Conservation (phyloP, 2,797 vertebrate genomes). For the Sebastes aleutianus region DNA sequence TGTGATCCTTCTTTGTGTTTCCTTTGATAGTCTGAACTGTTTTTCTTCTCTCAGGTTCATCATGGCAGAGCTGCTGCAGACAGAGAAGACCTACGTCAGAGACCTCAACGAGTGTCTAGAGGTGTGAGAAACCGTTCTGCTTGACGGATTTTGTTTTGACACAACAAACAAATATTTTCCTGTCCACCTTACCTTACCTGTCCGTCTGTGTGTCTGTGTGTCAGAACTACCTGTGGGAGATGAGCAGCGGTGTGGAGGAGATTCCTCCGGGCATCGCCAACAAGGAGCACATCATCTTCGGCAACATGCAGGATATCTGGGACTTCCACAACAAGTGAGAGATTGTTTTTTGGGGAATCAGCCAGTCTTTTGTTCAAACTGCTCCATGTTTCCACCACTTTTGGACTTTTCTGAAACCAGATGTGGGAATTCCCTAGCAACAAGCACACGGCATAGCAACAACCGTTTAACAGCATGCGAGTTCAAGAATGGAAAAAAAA, state of each 20-base stretch:
- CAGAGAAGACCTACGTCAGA: constrained; percentile 96
- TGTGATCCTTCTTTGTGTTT: background rate
- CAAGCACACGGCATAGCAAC: background rate
- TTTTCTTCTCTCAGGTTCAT: constrained; percentile 87
- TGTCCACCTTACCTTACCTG: background rate
- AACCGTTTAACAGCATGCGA: background rate
- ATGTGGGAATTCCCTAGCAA: background rate
- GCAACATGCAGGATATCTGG: constrained; percentile 98
- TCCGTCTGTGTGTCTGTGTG: constrained; percentile 49
- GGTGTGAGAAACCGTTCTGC: constrained; percentile 75
- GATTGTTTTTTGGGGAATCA: background rate
- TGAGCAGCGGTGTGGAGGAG: constrained; percentile 96
- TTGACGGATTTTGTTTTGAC: background rate
- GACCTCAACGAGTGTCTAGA: constrained; percentile 97
- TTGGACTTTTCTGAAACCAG: background rate
- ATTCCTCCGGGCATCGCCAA: constrained; percentile 92
- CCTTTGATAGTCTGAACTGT: background rate
- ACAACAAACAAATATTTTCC: background rate
- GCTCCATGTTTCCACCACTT: background rate
- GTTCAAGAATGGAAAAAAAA: background rate
- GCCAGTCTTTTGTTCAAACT: background rate
- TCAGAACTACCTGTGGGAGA: constrained; percentile 98
- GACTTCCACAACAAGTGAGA: constrained; percentile 98
- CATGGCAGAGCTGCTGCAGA: constrained; percentile 97
- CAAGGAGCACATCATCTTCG: constrained; percentile 95